Conservation (phyloP, 2,888 invertebrate species). For the Dasysyrphus albostriatus region DNA sequence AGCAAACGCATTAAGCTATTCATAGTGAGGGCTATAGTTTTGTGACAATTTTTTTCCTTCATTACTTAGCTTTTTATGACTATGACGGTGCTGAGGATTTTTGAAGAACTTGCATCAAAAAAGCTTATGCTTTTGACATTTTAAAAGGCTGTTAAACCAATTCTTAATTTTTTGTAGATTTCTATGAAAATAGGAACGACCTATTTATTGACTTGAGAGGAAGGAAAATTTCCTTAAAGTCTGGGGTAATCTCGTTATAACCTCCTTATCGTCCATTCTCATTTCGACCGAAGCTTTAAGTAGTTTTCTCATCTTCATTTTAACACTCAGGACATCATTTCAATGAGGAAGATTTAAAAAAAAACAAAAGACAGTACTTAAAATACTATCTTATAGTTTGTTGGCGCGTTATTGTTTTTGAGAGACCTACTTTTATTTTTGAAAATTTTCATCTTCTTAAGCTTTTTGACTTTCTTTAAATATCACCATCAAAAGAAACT, state of each 20-base stretch:
- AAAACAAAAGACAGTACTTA: background rate
- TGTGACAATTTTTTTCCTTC: no score
- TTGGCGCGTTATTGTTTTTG: constrained; percentile 14
- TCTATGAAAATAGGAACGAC: background rate
- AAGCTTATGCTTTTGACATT: background rate
- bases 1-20: no score
- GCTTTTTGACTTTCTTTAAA: background rate
- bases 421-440: constrained; percentile 14
- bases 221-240: background rate
- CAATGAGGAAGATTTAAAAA: background rate
- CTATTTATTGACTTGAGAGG: background rate
- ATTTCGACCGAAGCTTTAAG: constrained; percentile 1
- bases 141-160: background rate
- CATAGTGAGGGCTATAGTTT: no score
- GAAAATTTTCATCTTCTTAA: background rate
- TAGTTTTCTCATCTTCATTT: background rate
- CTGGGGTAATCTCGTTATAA: background rate
- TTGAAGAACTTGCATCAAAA: background rate
- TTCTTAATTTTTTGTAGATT: background rate
- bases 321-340: background rate
- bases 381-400: background rate
- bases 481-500: constrained; percentile 15
- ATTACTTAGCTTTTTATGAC: background rate
- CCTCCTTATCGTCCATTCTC: background rate
- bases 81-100: background rate